Evolutionary conservation across 2,113 vertebrate genomes (phyloP).

Genomic region (Ailurus styani): DNA sequence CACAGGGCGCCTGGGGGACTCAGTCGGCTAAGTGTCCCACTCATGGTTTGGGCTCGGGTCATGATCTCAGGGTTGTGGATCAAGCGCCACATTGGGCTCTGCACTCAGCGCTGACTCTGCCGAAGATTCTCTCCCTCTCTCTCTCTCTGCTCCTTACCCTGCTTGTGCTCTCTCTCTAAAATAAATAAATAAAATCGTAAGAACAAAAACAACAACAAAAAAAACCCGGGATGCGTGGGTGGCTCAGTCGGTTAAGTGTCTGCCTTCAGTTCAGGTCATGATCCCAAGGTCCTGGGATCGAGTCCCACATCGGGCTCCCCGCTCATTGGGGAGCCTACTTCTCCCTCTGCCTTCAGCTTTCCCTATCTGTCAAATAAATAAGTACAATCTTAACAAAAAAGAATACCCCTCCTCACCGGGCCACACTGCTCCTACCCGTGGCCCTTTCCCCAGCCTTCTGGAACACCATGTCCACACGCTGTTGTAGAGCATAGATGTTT

Average conservation of each 20-base stretch:
- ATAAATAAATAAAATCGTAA: neutral
- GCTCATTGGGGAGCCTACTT: neutral
- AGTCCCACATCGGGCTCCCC: no score
- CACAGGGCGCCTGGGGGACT: neutral
- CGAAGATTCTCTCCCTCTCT: neutral
- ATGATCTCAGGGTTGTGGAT: neutral
- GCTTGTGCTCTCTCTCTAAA: neutral
- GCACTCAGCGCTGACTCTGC: neutral
- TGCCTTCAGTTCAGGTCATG: no score
- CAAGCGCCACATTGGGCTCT: neutral
- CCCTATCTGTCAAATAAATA: neutral
- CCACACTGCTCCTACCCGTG: neutral
- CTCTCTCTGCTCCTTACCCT: neutral
- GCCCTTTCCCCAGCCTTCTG: no score
- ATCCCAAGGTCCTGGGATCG: no score
- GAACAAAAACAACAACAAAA: no score
- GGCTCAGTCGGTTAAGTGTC: no score
- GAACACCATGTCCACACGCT: neutral
- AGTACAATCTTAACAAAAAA: neutral
- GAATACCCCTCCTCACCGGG: neutral
- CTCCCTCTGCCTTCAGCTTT: neutral
- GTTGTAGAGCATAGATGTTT: neutral
- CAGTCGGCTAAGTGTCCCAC: neutral
- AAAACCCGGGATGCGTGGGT: no score
- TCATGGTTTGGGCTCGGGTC: neutral